Evolutionary conservation across 2,113 vertebrate species (phyloP), one percentile per base, ranked within the genome.

Genomic region (Gymnobelideus leadbeateri): DNA sequence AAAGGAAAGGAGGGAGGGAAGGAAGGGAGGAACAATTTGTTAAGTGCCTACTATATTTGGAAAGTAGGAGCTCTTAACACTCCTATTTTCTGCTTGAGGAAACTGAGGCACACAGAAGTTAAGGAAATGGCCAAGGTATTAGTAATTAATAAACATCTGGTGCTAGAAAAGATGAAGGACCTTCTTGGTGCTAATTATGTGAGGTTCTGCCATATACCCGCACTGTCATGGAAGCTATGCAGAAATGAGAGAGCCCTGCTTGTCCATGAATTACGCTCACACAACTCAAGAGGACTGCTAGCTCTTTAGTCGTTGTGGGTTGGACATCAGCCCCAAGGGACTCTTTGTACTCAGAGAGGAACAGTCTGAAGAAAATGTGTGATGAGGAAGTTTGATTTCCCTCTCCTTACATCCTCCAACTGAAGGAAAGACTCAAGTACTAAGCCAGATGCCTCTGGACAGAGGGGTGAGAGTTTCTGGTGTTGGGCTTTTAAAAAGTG

Each of bases 231-330:
- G 90, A 94, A 96, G 94, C 96, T 54, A 55, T 43, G 19, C 52
- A 19, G 26, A 51, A 91, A n/a, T 10, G 93, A 26, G 50, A 24
- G 26, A 94, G 92, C 94, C 91, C 49, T 92, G 95, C 93, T 95
- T 57, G 51, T 51, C 11, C 89, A 93, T 89, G 95, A 94, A 92
- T 96, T 53, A 52, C 95, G 90, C 31, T 96, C 94, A 94, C 68
- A 47, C 46, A 53, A 49, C 89, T 55, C 57, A 92, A 12, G 25
- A 50, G 53, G 93, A 68, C 91, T 93, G 92, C 52, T 95, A 91
- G 91, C 6, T 16, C 61, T 47, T 93, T 68, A 91, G 25, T 92
- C 92, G 68, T 92, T 57, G 68, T 43, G 16, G n/a, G n/a, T 46
- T 95, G 90, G 12, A 92, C 89, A 90, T 43, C 23, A 89, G 21